A percentile compares a stretch with the other conserved stretches of the same genome.
Conservation (phyloP, 2,113 vertebrate species). For the Ammospiza nelsoni region DNA sequence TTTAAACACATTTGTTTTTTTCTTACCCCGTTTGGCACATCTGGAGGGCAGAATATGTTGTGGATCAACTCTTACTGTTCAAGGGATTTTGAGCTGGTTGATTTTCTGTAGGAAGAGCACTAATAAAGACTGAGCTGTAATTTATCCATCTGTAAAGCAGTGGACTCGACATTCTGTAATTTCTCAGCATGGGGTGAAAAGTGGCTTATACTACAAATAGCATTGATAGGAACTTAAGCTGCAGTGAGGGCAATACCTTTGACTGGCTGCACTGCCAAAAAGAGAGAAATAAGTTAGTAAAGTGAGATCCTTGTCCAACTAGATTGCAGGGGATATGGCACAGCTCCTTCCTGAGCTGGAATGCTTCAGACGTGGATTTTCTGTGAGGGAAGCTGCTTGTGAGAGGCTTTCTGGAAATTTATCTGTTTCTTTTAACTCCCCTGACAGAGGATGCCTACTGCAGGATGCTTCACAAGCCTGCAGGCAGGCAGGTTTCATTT, state of each 20-base stretch:
- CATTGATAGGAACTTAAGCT: background rate
- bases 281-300: background rate
- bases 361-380: fast-evolving
- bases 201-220: background rate
- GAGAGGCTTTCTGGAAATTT: background rate
- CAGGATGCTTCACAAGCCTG: background rate
- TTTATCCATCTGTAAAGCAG: background rate
- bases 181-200: background rate
- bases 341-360: background rate
- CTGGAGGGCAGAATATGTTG: background rate
- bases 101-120: background rate
- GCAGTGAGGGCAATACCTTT: background rate
- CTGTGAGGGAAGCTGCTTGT: background rate
- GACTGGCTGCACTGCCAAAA: background rate
- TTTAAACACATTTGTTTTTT: background rate
- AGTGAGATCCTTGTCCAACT: background rate
- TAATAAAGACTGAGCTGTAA: background rate
- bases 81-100: background rate
- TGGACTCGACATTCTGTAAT: background rate
- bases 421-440: background rate
- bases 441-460: background rate
- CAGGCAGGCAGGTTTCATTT: background rate
- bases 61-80: background rate
- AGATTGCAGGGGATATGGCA: background rate
- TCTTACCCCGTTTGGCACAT: background rate